Evolutionary conservation across 1,140 invertebrate species (phyloP), one percentile per base, ranked within the genome.

Genomic region (Frieseomelitta varia): DNA sequence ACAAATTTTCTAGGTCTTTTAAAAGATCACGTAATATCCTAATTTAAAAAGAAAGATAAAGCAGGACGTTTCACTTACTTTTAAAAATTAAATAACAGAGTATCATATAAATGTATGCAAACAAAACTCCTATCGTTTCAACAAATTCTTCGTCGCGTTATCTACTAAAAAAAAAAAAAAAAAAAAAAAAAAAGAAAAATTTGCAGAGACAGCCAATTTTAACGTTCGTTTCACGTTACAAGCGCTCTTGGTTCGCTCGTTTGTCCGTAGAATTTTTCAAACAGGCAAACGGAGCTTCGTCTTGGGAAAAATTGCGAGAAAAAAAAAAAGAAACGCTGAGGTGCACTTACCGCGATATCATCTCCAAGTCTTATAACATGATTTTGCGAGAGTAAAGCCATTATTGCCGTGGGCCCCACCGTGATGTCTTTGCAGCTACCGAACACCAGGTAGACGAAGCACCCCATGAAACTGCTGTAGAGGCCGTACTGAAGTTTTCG

Each of bases 391-490:
- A 96, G 93, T 47, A 96, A 88, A 47, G 95, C 95, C 92, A 96
- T 95, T 87, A 96, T 95, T 4, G 96, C 96, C 4, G 96, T 96
- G 14, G 96, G 96, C 21, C 96, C 96, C 34, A 96, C 95, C 0
- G 96, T 96, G 34, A 97, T 95, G 79, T 97, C 96, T 90, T 96
- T 96, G 58, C 96, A 95, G 27, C 96, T 96, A 4, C 97, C 97
- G 82, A 97, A 95, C 71, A 97, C 86, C 39, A 96, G 93, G 92
- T 97, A 97, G 39, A 97, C 94, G 92, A 97, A 96, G 90, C 96
- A 96, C 21, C 96, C 96, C 95, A 97, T 96, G 90, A 97, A 97
- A 27, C 96, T 95, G 63, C 96, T 96, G 91, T 97, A 97, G 14
- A 97, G 92, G 61, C 97, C 97, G 93, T 96, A 96, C 96, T 96